Percentiles rank a stretch among this genome's conserved stretches.
Evolutionary conservation across 2,888 invertebrate genomes (phyloP).

Genomic region (Flexamia atlantica): DNA sequence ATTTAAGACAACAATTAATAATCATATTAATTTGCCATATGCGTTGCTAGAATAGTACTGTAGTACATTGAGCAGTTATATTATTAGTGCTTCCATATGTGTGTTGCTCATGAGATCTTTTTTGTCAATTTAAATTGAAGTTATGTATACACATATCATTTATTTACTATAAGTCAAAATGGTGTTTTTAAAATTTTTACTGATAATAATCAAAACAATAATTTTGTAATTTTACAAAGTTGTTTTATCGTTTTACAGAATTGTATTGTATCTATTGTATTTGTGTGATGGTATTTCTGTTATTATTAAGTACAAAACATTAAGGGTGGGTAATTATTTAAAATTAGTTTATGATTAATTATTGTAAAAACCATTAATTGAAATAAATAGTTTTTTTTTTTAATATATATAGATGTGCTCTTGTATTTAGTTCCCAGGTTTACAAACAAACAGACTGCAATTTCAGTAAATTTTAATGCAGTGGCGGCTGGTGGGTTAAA

Average conservation of each 20-base stretch:
- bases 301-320: conserved; percentile 15
- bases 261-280: neutral
- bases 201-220: conserved; percentile 15
- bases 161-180: neutral
- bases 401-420: too few relatives aligned
- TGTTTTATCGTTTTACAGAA: neutral
- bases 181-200: neutral
- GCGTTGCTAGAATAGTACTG: neutral
- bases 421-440: too few relatives aligned
- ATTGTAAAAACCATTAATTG: neutral
- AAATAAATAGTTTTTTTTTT: conserved; percentile 35
- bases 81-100: conserved; percentile 3
- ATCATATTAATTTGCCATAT: neutral
- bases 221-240: conserved; percentile 20
- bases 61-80: neutral
- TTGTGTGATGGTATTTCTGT: conserved; percentile 12
- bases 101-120: neutral
- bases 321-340: conserved; percentile 20
- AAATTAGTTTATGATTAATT: neutral
- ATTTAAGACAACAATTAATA: too few relatives aligned
- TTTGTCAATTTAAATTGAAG: neutral
- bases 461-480: too few relatives aligned
- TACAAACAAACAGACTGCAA: too few relatives aligned
- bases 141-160: neutral
- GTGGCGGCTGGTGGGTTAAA: too few relatives aligned